A percentile compares a stretch with the other conserved stretches of the same genome.
phyloP scores from a whole-genome alignment of 2,888 invertebrate species.

The Pristionchus mayeri region DNA sequence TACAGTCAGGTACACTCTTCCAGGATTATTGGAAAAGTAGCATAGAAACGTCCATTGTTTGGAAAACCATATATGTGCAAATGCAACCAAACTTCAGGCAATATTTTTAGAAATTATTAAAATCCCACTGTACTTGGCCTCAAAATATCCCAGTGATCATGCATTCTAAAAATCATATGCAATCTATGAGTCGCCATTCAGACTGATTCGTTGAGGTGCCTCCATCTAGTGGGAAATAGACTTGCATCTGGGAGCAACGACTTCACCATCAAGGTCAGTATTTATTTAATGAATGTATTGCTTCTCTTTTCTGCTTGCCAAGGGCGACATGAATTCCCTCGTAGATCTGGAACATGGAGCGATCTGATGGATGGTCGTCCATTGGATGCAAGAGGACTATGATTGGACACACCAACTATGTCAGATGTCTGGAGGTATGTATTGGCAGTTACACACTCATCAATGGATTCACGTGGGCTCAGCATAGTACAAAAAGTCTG shows the following conservation, averaged over 20 bases:
- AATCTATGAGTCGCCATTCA: no score
- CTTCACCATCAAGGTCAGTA: slow-evolving; percentile 77
- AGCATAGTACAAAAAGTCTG: no score
- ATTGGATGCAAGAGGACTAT: slow-evolving; percentile 80
- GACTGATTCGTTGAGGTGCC: slow-evolving; percentile 77
- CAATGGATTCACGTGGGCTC: not conserved
- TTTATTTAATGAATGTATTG: not conserved
- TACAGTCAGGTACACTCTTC: slow-evolving; percentile 44
- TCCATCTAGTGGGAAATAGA: slow-evolving; percentile 78
- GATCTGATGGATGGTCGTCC: slow-evolving; percentile 79
- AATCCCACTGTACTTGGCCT: no score
- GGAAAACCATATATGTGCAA: no score
- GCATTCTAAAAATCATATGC: no score
- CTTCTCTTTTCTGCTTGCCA: no score
- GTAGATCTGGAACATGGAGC: slow-evolving; percentile 79
- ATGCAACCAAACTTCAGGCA: no score
- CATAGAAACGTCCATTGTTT: no score
- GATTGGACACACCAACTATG: slow-evolving; percentile 79
- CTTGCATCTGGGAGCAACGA: slow-evolving; percentile 79
- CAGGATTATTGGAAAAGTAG: no score
- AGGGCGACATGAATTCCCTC: not conserved
- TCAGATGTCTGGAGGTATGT: slow-evolving; percentile 79
- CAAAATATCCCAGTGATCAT: no score
- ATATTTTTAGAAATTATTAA: no score
- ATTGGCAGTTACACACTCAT: not conserved